Evolutionary conservation across 1,140 invertebrate genomes (phyloP).

Genomic region (Caerostris darwini): DNA sequence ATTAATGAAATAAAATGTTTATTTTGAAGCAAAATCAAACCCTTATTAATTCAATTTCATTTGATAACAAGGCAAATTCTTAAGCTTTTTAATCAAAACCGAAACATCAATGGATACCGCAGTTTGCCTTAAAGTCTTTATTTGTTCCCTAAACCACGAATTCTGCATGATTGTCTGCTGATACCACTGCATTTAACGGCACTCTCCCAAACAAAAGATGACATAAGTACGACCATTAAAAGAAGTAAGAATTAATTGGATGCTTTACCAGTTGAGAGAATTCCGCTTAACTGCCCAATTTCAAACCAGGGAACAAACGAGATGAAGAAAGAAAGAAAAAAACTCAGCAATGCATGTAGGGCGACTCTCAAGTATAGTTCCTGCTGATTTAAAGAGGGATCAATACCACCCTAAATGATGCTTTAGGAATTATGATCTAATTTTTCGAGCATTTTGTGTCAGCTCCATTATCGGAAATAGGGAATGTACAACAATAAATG

Average conservation of each 20-base stretch:
- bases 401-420: conserved; percentile 45
- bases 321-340: not conserved
- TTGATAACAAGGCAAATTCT: too few relatives aligned
- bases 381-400: conserved; percentile 44
- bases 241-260: conserved; percentile 40
- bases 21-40: too few relatives aligned
- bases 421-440: conserved; percentile 63
- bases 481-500: conserved; percentile 56
- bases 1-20: too few relatives aligned
- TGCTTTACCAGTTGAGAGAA: conserved; percentile 2
- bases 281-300: conserved; percentile 32
- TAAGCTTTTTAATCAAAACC: not conserved
- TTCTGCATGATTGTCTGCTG: conserved; percentile 3
- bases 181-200: conserved; percentile 31
- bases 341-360: not conserved
- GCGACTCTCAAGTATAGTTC: not conserved
- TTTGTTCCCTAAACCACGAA: not conserved
- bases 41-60: too few relatives aligned
- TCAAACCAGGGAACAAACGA: conserved; percentile 11
- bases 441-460: conserved; percentile 56
- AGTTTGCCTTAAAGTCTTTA: not conserved
- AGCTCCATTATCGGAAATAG: conserved; percentile 61
- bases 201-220: not conserved
- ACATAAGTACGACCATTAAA: conserved; percentile 23
- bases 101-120: not conserved